Base-by-base conservation (phyloP, 2,797 vertebrate genomes). In the Amphiprion clarkii region DNA sequence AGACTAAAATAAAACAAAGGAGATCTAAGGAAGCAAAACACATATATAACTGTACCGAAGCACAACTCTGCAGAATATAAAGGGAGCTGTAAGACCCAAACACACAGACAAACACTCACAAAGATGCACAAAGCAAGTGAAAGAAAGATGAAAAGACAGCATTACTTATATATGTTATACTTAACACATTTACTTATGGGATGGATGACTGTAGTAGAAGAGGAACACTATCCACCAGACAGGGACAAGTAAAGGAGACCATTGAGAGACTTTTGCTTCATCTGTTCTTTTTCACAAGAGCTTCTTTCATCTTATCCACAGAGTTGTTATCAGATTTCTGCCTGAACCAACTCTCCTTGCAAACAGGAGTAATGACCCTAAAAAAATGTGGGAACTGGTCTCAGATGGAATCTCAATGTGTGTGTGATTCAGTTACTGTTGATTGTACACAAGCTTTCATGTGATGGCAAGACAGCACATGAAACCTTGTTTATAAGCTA, bases 321-420 rank as follows among this genome's bases (percentile, higher is more conserved):
- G 78, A 69, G 57, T 70, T 78, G 58, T 82, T 78, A 76, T 86
- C 81, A 57, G 68, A 80, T 85, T 78, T 51, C 56, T 27, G 21
- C 58, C 3, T 2, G 59, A 58, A 48, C 55, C 17, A 61, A 51
- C 46, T 68, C 25, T 64, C 58, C 31, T 3, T 44, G 13, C 16
- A 14, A 69, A 40, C 19, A n/a, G 6, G 55, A 52, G 19, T n/a
- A 66, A 65, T 65, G 16, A 66, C 71, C 68, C 61, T 64, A 14
- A 44, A 74, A 86, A 64, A 53, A 56, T 8, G 33, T n/a, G 3
- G 13, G 40, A n/a, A 39, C 25, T 25, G 56, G 25, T 25, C 44
- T 23, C 23, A 56, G 14, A 76, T 23, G 14, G 21, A 6, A 60
- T 71, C 4, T 61, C 14, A n/a, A 2, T 31, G 29, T 21, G 4